Evolutionary conservation across 2,113 vertebrate species (phyloP).

Genomic region (Gracilinanus agilis): DNA sequence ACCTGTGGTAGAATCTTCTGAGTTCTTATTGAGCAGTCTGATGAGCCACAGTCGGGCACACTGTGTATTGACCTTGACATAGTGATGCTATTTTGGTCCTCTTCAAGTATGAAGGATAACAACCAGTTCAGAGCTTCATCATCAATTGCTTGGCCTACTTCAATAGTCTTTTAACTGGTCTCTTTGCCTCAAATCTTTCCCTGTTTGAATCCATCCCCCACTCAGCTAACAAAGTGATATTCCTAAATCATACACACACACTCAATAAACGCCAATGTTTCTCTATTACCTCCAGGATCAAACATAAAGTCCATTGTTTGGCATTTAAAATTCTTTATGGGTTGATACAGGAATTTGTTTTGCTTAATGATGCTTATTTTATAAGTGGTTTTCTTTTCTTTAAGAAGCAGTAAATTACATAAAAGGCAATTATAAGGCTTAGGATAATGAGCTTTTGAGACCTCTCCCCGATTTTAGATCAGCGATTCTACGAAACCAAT

Average conservation of each 20-base stretch:
- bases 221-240: background rate
- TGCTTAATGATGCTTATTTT: background rate
- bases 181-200: background rate
- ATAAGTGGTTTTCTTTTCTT: background rate
- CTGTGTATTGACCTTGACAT: too few species aligned
- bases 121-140: background rate
- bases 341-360: background rate
- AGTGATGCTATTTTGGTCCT: too few species aligned
- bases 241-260: background rate
- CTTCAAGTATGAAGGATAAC: too few species aligned
- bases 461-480: background rate
- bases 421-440: background rate
- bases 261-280: too few species aligned
- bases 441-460: background rate
- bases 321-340: background rate
- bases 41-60: too few species aligned
- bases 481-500: background rate
- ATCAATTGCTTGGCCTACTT: background rate
- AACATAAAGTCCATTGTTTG: background rate
- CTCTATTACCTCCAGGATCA: too few species aligned
- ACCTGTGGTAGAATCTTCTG: too few species aligned
- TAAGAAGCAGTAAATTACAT: background rate
- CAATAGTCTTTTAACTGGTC: background rate
- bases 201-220: background rate
- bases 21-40: too few species aligned